Conservation (phyloP, 2,888 invertebrate species). For the Pammene aurita region DNA sequence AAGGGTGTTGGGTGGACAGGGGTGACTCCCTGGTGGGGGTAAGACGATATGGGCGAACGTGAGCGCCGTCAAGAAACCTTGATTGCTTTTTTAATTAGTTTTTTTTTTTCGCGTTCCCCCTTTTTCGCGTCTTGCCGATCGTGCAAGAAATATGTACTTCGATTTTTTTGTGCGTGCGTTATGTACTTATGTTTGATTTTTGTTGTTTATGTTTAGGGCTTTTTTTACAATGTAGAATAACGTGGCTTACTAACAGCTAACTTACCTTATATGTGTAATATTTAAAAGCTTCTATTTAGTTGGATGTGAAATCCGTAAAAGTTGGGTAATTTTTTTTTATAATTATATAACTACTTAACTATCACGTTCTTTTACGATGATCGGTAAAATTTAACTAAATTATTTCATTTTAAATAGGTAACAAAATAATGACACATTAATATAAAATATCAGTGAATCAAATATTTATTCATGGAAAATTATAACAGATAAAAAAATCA, state of each 20-base stretch:
- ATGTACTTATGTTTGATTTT: constrained; percentile 57
- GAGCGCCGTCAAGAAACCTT: constrained; percentile 84
- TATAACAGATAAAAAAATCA: no score
- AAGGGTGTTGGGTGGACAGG: constrained; percentile 66
- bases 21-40: constrained; percentile 73
- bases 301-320: no score
- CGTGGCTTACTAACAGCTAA: not conserved
- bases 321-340: no score
- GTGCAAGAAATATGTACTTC: constrained; percentile 79
- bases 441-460: no score
- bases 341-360: no score
- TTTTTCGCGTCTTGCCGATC: constrained; percentile 77
- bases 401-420: no score
- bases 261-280: no score
- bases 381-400: no score
- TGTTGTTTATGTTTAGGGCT: not conserved
- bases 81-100: constrained; percentile 84
- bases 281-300: no score
- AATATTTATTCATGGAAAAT: no score
- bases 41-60: constrained; percentile 84
- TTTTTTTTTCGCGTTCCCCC: constrained; percentile 79
- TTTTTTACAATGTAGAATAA: not conserved
- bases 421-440: no score
- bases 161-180: constrained; percentile 50
- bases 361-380: no score